These are phyloP conservation scores for Dasyurus viverrinus DNA, from an alignment of 2,113 vertebrate genomes.

Conservation along the genomic window DNA sequence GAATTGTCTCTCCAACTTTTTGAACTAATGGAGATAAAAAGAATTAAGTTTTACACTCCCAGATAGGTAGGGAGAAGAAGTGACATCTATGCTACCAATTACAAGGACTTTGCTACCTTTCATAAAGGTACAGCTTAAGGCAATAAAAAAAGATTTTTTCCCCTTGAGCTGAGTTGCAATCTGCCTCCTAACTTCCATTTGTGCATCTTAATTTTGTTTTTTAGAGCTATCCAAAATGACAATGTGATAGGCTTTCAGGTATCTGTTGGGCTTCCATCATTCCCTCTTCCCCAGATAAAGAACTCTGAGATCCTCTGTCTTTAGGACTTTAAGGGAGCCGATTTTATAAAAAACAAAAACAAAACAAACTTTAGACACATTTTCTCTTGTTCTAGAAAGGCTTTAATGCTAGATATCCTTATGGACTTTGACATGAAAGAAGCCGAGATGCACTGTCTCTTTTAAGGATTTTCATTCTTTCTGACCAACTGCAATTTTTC, in stretches of 20 bases:
- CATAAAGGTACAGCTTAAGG: background rate
- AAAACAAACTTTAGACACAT: background rate
- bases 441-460: rapidly evolving
- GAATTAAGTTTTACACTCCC: background rate
- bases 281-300: background rate
- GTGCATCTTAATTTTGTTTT: background rate
- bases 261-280: background rate
- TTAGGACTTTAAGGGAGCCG: background rate
- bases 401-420: background rate
- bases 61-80: background rate
- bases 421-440: background rate
- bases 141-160: background rate
- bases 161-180: background rate
- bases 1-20: background rate
- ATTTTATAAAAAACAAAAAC: background rate
- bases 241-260: background rate
- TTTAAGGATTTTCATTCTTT: background rate
- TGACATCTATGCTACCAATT: background rate
- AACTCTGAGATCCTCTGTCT: background rate
- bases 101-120: background rate
- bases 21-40: background rate
- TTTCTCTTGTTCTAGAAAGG: background rate
- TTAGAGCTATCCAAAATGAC: background rate
- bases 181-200: too few species aligned
- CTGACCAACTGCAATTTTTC: background rate